Base-by-base conservation (phyloP, 2,888 invertebrate species). In the Scaptomyza polygonia region DNA sequence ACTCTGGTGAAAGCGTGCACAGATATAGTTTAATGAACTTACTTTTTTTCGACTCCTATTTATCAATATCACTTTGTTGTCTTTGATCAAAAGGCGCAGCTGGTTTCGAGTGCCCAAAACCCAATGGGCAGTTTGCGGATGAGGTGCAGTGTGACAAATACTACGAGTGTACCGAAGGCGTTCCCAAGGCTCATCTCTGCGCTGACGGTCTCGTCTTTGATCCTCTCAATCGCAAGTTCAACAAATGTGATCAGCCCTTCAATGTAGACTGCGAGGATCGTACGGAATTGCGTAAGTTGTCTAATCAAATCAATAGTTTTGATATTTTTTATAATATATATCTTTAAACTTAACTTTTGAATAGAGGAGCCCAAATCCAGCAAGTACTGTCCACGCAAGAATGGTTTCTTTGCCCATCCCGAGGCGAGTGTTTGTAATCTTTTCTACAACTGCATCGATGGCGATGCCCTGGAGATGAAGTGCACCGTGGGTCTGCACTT, bases 171-270 rank as follows among this genome's bases (percentile, higher is more conserved):
- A 90, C 90, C 0, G 96, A 97, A 72, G 96, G 96, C 5, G 92
- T 93, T 0, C 93, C 96, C 32, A 94, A 93, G 72, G 94, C 95
- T 80, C 96, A 96, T 91, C 92, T 96, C 4, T 97, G 97, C 88
- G 96, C 97, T 5, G 97, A 97, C 90, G 97, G 97, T 66, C 93
- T 97, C 36, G 96, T 97, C 51, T 97, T 97, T 91, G 97, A 97
- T 93, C 96, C 94, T 0, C 92, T 94, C 77, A 97, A 96, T 91
- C 94, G 97, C 86, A 96, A 96, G 92, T 93, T 96, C 90, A 97
- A 97, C 93, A 97, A 97, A 90, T 97, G 97, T 90, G 97, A 97
- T 92, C 97, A 97, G 90, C 96, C 97, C 89, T 97, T 97, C 94
- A 97, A 97, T 89, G 96, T 97, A 18, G 97, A 97, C 90, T 97